Evolutionary conservation across 1,140 invertebrate species (phyloP), one percentile per base, ranked within the genome.

Genomic region (Aphaenogaster ashmeadi): DNA sequence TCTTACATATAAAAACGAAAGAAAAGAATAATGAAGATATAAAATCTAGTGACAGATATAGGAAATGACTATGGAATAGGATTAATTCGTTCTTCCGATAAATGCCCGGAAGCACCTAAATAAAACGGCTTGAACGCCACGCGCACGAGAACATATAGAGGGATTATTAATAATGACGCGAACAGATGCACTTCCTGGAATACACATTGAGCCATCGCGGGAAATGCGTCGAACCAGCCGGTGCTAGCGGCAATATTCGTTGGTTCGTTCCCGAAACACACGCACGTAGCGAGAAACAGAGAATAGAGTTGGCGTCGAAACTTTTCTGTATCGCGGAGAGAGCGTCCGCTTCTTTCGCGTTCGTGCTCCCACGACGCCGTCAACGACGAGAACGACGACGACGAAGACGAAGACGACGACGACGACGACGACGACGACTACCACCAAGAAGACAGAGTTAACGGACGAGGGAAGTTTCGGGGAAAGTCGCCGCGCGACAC

Each of bases 401-500:
- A 56, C 41, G 38, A 74, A 36, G 60, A 79, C 15, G 7, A 44
- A 21, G 50, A 58, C 33, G 41, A 56, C 67, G n/a, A n/a, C n/a
- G n/a, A n/a, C n/a, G n/a, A n/a, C 71, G 44, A 62, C 15, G 7
- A 44, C 36, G 50, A 58, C 33, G 41, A 56, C 67, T 4, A 67
- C 41, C 4, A 47, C 18, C 74, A 67, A 41, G 58, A 3, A 27
- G n/a, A 44, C 44, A 21, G 66, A 27, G 78, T 64, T 41, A 50
- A 58, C n/a, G 74, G 60, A 74, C 56, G 75, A 66, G 41, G 9
- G 52, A 90, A 90, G 81, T 91, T 91, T 88, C n/a, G 47, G 41
- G 33, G 80, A 88, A 83, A 86, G 71, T 90, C 87, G 62, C 64
- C 27, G 36, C 71, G 72, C 47, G 77, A 88, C 78, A 93, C 90